Evolutionary conservation across 2,888 invertebrate species (phyloP), one percentile per base, ranked within the genome.

Genomic region (Helicoverpa assulta): DNA sequence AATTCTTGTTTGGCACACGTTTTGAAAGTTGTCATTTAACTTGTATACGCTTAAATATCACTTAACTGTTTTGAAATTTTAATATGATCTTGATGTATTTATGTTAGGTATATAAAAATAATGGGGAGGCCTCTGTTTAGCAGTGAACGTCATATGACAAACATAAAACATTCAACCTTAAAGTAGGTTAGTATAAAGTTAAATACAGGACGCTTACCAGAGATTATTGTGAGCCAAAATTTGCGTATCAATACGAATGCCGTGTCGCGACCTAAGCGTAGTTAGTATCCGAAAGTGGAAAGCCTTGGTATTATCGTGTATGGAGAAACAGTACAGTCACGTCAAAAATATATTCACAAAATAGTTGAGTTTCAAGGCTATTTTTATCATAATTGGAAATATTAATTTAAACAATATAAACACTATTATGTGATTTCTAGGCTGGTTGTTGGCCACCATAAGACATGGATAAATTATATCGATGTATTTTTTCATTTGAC

Each of bases 221-320:
- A 73, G 58, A 68, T 82, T 84, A 80, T 82, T 69, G 78, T 85
- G 78, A 66, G 60, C 75, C 83, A 79, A 88, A 87, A 87, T 89
- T 86, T 83, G 79, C 86, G 84, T 87, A 86, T 88, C 80, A 87
- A 83, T 84, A 73, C 84, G 83, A 84, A 81, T 86, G 88, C 81
- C 78, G 71, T 84, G 84, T 83, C 82, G 83, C 82, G 76, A 83
- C 85, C 85, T 88, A 88, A 90, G 88, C 89, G 82, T 86, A 79
- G 86, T 87, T 86, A 81, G 74, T 77, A 82, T 85, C 92, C 90
- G 91, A 95, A 95, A 94, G 94, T 94, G 90, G 95, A 92, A 94
- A 93, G 88, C 95, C 95, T 95, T 95, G 95, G 91, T 93, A 90
- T 90, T 89, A 92, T 92, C 90, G 89, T 87, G 87, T 91, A 89